These are phyloP conservation scores for Caenorhabditis sp. DNA, from an alignment of 2,888 invertebrate species.

Conservation along the genomic window DNA sequence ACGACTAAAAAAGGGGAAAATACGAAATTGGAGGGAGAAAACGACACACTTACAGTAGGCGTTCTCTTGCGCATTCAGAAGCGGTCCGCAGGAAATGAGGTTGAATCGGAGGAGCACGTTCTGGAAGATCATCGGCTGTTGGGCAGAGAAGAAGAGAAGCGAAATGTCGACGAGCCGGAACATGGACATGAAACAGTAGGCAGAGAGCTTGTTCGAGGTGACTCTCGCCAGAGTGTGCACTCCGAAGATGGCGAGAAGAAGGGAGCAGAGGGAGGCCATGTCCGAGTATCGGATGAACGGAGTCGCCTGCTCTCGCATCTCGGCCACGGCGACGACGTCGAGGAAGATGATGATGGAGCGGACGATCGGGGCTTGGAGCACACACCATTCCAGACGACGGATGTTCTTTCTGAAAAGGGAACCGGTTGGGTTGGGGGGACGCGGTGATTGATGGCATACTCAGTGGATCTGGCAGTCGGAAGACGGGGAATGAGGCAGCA, in stretches of 20 bases:
- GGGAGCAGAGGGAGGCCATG: conserved; percentile 72
- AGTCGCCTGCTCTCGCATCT: conserved; percentile 64
- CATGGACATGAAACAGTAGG: conserved; percentile 77
- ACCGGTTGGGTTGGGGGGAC: too few species aligned
- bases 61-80: conserved; percentile 74
- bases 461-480: conserved; percentile 69
- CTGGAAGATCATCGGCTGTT: conserved; percentile 78
- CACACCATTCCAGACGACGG: conserved; percentile 75
- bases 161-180: conserved; percentile 77
- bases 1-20: conserved; percentile 70
- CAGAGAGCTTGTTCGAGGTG: conserved; percentile 74
- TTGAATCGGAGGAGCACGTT: conserved; percentile 74
- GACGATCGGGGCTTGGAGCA: conserved; percentile 77
- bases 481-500: conserved; percentile 74
- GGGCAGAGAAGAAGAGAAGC: conserved; percentile 77
- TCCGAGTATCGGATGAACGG: conserved; percentile 74
- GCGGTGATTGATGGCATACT: conserved; percentile 62
- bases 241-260: conserved; percentile 77
- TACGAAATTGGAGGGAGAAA: neutral
- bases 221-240: conserved; percentile 76
- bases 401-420: conserved; percentile 72
- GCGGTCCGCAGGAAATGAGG: conserved; percentile 73
- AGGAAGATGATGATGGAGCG: conserved; percentile 74
- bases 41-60: conserved; percentile 71
- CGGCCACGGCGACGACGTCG: conserved; percentile 71